Base-by-base conservation (phyloP, 2,797 vertebrate genomes). In the Cichlasoma orientale region DNA sequence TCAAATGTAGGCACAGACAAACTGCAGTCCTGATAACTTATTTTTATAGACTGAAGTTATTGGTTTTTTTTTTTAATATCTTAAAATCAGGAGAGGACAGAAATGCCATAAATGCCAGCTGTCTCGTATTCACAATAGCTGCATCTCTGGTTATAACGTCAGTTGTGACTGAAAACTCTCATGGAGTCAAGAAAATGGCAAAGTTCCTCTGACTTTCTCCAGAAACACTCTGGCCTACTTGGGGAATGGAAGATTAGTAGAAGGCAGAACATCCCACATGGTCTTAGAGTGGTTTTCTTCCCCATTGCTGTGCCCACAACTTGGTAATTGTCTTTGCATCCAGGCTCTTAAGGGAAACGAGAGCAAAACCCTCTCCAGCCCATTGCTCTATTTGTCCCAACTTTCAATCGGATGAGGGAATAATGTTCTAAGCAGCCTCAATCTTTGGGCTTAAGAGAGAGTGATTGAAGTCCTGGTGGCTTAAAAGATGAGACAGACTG, bases 301-400 rank as follows among this genome's bases (percentile, higher is more conserved):
- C 68, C 56, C 75, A 81, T 77, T 56, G 27, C 79, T 73, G 69
- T 79, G 87, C 92, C 92, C 92, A 90, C 88, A 90, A 84, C 85
- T 89, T 21, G 2, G 86, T 92, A 92, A 94, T 93, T 93, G 92
- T 93, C 90, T 92, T 82, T 86, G 79, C 86, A 89, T 91, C 72
- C 90, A 75, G 80, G 47, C 87, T 86, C 56, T 87, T 84, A 55
- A 59, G 78, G 82, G 86, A 91, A 86, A 82, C 18, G 19, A 76
- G 82, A 86, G 82, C 79, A 79, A 90, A 91, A 78, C 85, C 79
- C 82, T 69, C 80, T 87, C 73, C 54, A 83, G 72, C 74, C 81
- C 52, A 25, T 77, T 72, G 53, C 78, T 83, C 80, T 72, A 80
- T 90, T 89, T 89, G 83, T 90, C 84, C 88, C 80, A 78, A 82